Conservation (phyloP, 1,140 invertebrate genomes). For the Pseudomyrmex sp. region DNA sequence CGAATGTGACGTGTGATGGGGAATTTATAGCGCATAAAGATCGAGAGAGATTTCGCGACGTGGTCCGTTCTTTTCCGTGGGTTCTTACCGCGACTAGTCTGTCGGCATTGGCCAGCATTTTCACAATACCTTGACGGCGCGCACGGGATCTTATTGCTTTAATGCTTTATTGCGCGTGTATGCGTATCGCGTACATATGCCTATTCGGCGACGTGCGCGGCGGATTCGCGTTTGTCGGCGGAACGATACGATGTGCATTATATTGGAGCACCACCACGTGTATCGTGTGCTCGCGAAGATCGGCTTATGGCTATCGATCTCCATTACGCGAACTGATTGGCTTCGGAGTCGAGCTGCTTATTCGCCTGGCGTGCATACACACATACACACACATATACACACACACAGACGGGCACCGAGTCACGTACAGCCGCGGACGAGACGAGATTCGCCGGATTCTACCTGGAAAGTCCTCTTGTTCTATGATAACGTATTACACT, state of each 20-base stretch:
- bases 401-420: constrained; percentile 14
- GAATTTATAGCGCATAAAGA: constrained; percentile 49
- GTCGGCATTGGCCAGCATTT: constrained; percentile 45
- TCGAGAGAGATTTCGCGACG: not conserved
- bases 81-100: constrained; percentile 22
- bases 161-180: constrained; percentile 18
- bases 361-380: constrained; percentile 51
- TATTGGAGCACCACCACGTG: constrained; percentile 54
- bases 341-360: constrained; percentile 75
- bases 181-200: not conserved
- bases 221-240: constrained; percentile 44
- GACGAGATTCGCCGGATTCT: constrained; percentile 61
- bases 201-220: constrained; percentile 35
- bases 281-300: constrained; percentile 68
- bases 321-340: constrained; percentile 79
- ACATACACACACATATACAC: constrained; percentile 15
- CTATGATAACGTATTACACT: constrained; percentile 69
- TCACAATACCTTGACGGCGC: constrained; percentile 47
- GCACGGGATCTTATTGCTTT: constrained; percentile 48
- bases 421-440: constrained; percentile 27
- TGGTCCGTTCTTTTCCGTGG: constrained; percentile 30
- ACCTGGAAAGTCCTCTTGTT: constrained; percentile 60
- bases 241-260: constrained; percentile 48
- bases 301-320: constrained; percentile 79
- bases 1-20: constrained; percentile 32